Conservation (phyloP, 2,797 vertebrate species). For the Xenentodon cancila region DNA sequence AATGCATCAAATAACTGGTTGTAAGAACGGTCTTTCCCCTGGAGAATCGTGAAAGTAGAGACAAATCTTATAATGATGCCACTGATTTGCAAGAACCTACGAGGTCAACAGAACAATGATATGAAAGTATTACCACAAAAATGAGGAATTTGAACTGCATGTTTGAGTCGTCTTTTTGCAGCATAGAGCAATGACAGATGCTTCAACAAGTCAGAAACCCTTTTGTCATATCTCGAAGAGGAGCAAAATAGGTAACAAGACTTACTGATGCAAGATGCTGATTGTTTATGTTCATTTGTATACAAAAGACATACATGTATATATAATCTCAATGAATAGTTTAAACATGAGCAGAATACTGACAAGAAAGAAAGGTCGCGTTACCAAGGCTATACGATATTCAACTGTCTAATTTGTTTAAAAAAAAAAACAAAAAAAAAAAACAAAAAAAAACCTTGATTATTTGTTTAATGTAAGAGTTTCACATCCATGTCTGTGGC, state of each 20-base stretch:
- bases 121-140: conserved; percentile 13
- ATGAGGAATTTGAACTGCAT: not conserved
- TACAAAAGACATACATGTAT: conserved; percentile 10
- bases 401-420: not conserved
- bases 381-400: conserved; percentile 4
- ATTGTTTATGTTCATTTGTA: conserved; percentile 32
- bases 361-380: conserved; percentile 2
- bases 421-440: conserved; percentile 9
- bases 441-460: conserved; percentile 4
- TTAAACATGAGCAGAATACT: not conserved
- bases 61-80: not conserved
- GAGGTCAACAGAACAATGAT: not conserved
- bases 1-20: conserved; percentile 28
- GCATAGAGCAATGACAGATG: conserved; percentile 25
- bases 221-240: conserved; percentile 57
- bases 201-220: conserved; percentile 49
- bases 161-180: not conserved
- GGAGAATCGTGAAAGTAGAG: conserved; percentile 6
- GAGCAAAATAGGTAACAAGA: conserved; percentile 62
- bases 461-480: conserved; percentile 12
- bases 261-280: conserved; percentile 53
- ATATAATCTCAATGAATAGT: conserved; percentile 15
- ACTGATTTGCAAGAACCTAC: not conserved
- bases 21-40: not conserved
- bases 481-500: conserved; percentile 13